Base-by-base conservation (phyloP, 1,140 invertebrate genomes). In the Apis dorsata region DNA sequence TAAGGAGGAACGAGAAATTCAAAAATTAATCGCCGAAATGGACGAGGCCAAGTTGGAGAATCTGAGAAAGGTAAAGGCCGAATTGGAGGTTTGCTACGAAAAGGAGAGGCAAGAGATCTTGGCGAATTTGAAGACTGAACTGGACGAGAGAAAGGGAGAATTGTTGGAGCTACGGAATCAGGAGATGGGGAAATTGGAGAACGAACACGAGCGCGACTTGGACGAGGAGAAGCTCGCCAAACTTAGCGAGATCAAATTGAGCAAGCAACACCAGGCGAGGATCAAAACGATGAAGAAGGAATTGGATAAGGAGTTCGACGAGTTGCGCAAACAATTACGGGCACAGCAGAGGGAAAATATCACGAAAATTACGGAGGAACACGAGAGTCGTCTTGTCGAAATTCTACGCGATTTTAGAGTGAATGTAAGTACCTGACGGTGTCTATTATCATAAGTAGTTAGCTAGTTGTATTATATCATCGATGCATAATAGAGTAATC, bases 301-400 rank as follows among this genome's bases (percentile, higher is more conserved):
- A 65, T 68, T 92, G 19, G 92, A 93, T 15, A 93, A 90, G 66
- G 93, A 94, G 44, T 92, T 92, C 55, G 91, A 93, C 91, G 95
- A 92, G 19, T 10, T 92, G 84, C 94, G 73, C 78, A 92, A 72
- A 91, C 94, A 90, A 86, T 92, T 95, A 28, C 92, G 93, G 72
- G 65, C 87, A 2, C 90, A 94, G 70, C 91, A 95, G 51, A 90
- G 94, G 49, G 94, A 95, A 72, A 95, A 95, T 59, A 90, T 94
- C 7, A 91, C 94, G 0, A 94, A 95, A 78, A 95, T 96, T 77
- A 95, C 94, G 19, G 92, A 94, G 24, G 95, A 96, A 86, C 93
- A 96, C 87, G 95, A 96, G 76, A 92, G 93, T 70, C 93, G 92
- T 55, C 92, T 95, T 57, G 92, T 94, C 24, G 92, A 93, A 34